Evolutionary conservation across 2,888 invertebrate species (phyloP), one percentile per base, ranked within the genome.

Genomic region (Emmelina monodactyla): DNA sequence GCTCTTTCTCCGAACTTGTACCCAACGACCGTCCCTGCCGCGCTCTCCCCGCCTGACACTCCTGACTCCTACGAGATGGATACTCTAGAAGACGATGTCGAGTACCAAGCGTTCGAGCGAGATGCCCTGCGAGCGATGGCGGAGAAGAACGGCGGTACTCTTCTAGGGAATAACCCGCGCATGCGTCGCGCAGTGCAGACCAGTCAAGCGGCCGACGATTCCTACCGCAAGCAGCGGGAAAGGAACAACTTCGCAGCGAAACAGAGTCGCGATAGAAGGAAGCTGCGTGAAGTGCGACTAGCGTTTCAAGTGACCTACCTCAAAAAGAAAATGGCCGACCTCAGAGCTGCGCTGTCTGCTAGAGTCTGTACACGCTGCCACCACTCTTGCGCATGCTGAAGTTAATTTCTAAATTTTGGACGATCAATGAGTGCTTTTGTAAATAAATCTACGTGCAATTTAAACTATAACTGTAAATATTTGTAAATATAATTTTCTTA

Each of bases 231-330:
- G 55, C 84, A 94, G 34, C 76, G 97, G 2, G 84, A 89, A 44
- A 93, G 94, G 58, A 97, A 97, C 62, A 97, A 97, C 62, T 92
- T 91, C 43, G 97, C 97, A 0, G 97, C 97, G 0, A 97, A 97
- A 62, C 83, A 94, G 46, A 95, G 95, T 0, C 82, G 97, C 10
- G 96, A 97, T 56, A 88, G 93, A 1, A 82, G 97, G 37, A 82
- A 94, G 46, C 87, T 90, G 16, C 93, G 95, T 54, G 97, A 97
- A 62, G 94, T 96, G 46, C 93, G 94, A 50, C 88, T 96, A 33
- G 94, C 95, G 0, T 89, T 96, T 28, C 82, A 94, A 38, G 93
- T 94, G 1, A 89, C 92, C 0, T 91, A 88, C 50, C 78, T 97
- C 13, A 94, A 96, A 62, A 89, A 91, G 49, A 94, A 95, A 66